Percentiles rank a stretch among this genome's conserved stretches.
Conservation (phyloP, 2,888 invertebrate genomes). For the Hybos culiciformis region DNA sequence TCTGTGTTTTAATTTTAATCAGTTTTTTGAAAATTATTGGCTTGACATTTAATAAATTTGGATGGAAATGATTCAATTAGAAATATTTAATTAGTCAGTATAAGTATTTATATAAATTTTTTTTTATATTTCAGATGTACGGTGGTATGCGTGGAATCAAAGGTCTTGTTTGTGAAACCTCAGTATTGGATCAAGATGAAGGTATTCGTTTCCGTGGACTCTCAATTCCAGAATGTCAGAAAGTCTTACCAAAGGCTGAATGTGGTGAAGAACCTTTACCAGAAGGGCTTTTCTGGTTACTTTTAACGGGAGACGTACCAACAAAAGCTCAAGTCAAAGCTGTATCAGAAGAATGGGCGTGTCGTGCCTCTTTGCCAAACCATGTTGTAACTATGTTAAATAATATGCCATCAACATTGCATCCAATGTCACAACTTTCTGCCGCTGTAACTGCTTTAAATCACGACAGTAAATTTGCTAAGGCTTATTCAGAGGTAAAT, state of each 20-base stretch:
- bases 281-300: slow-evolving; percentile 88
- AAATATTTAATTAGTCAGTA: no score
- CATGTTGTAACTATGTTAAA: slow-evolving; percentile 73
- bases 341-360: slow-evolving; percentile 65
- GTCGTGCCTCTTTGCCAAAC: slow-evolving; percentile 53
- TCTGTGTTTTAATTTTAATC: no score
- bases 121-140: slow-evolving; percentile 42
- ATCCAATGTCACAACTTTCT: slow-evolving; percentile 78
- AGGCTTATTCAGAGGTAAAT: slow-evolving; percentile 47
- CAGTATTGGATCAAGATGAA: slow-evolving; percentile 83
- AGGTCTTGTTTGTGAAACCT: slow-evolving; percentile 84
- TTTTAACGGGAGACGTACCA: slow-evolving; percentile 80
- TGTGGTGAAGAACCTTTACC: slow-evolving; percentile 77
- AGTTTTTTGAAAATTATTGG: no score
- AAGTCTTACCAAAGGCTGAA: slow-evolving; percentile 64
- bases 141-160: slow-evolving; percentile 92
- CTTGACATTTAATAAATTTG: no score
- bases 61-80: no score
- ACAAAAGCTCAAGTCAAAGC: slow-evolving; percentile 60
- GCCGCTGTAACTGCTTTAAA: slow-evolving; percentile 70
- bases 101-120: not conserved
- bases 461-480: slow-evolving; percentile 70
- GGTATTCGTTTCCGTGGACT: slow-evolving; percentile 87
- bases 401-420: slow-evolving; percentile 63
- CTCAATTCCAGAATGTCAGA: slow-evolving; percentile 85